Evolutionary conservation across 2,113 vertebrate genomes (phyloP).

Genomic region (Murina feae): DNA sequence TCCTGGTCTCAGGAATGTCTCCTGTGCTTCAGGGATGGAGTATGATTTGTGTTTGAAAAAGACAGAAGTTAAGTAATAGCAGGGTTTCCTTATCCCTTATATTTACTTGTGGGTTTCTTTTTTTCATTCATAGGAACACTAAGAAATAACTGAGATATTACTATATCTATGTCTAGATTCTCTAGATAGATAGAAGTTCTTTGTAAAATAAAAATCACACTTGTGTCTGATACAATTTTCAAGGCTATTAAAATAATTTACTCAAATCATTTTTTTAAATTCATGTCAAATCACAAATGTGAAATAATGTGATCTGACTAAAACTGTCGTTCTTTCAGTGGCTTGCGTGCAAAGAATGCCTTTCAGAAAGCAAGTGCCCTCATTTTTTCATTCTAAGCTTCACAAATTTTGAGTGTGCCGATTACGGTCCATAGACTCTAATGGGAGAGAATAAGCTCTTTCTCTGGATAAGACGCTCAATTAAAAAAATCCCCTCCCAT

Average conservation of each 20-base stretch:
- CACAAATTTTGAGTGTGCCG: not conserved
- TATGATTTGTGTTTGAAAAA: not conserved
- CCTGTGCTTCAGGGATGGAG: not conserved
- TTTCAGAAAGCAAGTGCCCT: not conserved
- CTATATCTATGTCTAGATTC: not conserved
- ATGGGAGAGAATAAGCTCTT: not conserved
- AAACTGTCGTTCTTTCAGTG: not conserved
- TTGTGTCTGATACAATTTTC: not conserved
- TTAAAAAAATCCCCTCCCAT: not conserved
- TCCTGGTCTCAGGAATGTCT: not conserved
- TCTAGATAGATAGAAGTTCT: not conserved
- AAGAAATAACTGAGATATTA: not conserved
- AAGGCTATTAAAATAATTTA: not conserved
- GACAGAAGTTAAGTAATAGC: not conserved
- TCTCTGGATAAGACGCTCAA: not conserved
- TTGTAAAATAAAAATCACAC: not conserved
- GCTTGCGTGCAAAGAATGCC: not conserved
- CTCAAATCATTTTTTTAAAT: not conserved
- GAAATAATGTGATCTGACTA: not conserved
- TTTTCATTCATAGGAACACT: not conserved
- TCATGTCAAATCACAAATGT: not conserved
- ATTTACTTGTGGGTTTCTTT: not conserved
- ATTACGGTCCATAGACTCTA: not conserved
- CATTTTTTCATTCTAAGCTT: not conserved
- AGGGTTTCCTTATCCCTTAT: not conserved